phyloP scores from a whole-genome alignment of 2,113 vertebrate species.

The Bos indicus region DNA sequence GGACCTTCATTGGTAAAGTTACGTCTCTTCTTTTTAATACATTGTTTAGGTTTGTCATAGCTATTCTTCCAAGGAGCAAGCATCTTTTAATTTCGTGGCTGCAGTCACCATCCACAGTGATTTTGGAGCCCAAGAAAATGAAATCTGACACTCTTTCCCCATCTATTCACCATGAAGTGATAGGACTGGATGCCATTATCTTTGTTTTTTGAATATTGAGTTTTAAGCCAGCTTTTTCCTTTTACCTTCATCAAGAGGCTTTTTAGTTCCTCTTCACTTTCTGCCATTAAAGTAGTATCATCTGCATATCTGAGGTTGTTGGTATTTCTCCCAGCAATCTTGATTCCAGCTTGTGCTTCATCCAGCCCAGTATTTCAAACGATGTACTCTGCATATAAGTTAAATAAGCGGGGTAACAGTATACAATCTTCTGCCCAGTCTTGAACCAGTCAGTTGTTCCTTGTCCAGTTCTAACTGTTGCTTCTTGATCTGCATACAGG shows the following conservation, averaged over 20 bases:
- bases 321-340: not conserved
- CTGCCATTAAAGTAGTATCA: not conserved
- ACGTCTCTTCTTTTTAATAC: not conserved
- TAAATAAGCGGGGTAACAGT: not conserved
- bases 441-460: not conserved
- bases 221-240: not conserved
- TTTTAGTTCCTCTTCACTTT: not conserved
- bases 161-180: not conserved
- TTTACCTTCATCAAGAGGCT: not conserved
- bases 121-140: not conserved
- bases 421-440: not conserved
- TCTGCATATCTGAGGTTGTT: not conserved
- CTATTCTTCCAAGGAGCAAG: not conserved
- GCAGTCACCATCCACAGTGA: not conserved
- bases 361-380: not conserved
- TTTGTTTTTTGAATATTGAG: not conserved
- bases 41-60: not conserved
- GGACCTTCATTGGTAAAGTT: not conserved
- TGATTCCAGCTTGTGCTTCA: not conserved
- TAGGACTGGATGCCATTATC: fast-evolving
- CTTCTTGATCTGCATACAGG: not conserved
- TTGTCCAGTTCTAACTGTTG: not conserved
- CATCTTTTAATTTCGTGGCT: not conserved
- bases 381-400: not conserved
- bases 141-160: not conserved